Evolutionary conservation across 53 echinoderm and acorn worm genomes (phyloP).

Genomic region (Apostichopus leukothele): DNA sequence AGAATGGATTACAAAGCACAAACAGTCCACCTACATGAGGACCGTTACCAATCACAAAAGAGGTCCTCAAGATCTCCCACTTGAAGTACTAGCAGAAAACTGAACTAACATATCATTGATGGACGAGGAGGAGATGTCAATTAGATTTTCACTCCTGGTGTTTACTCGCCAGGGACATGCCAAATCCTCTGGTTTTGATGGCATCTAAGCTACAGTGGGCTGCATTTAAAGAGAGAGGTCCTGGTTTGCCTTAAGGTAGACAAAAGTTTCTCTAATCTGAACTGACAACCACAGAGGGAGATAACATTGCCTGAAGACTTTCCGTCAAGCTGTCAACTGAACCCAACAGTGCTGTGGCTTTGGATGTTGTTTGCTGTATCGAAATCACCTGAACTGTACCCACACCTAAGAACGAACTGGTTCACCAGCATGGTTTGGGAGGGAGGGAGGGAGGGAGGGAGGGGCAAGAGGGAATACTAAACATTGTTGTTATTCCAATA

Average conservation of each 20-base stretch:
- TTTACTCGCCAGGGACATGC: constrained; percentile 29
- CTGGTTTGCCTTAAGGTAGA: neutral
- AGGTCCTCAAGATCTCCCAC: neutral
- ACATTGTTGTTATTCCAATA: no score
- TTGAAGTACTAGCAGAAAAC: no score
- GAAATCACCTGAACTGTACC: no score
- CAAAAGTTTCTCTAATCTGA: neutral
- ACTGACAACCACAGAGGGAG: constrained; percentile 1
- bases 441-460: no score
- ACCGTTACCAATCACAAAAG: neutral
- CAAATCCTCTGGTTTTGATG: neutral
- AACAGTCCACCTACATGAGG: neutral
- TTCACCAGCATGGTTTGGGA: no score
- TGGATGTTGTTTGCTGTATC: no score
- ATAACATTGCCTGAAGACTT: neutral
- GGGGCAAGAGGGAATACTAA: no score
- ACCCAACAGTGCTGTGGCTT: neutral
- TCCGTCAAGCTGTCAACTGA: neutral
- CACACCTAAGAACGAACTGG: no score
- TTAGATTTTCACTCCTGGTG: neutral
- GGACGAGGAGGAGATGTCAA: neutral
- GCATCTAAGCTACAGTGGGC: neutral
- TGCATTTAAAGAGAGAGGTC: no score
- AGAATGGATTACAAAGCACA: neutral
- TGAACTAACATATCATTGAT: no score